Evolutionary conservation across 2,888 invertebrate genomes (phyloP).

Genomic region (Euzophera pinguis): DNA sequence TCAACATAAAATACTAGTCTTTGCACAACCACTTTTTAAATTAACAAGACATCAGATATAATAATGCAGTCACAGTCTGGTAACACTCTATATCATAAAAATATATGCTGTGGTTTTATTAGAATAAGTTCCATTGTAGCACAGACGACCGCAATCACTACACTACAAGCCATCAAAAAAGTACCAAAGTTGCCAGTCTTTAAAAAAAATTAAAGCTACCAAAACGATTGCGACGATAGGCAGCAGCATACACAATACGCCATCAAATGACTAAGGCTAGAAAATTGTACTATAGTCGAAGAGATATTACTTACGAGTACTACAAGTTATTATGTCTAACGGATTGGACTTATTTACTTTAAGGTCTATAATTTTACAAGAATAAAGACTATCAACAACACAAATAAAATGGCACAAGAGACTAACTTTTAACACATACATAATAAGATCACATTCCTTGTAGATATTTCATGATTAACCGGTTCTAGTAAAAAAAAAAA

Average conservation of each 20-base stretch:
- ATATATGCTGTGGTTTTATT: too few species aligned
- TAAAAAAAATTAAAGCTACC: conserved; percentile 43
- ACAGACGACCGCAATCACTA: too few species aligned
- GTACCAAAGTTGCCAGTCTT: conserved; percentile 50
- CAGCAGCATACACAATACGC: conserved; percentile 21
- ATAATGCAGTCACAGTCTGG: too few species aligned
- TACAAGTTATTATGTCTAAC: conserved; percentile 44
- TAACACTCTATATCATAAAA: too few species aligned
- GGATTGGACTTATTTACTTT: conserved; percentile 35
- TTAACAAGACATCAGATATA: too few species aligned
- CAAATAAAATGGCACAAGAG: conserved; percentile 62
- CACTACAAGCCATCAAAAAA: conserved; percentile 36
- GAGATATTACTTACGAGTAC: conserved; percentile 30
- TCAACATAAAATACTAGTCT: too few species aligned
- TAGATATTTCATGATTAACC: too few species aligned
- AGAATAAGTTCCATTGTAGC: too few species aligned
- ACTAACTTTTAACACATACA: conserved; percentile 26
- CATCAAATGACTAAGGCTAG: conserved; percentile 64
- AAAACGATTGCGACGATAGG: conserved; percentile 21
- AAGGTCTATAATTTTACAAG: too few species aligned
- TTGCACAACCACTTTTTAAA: too few species aligned
- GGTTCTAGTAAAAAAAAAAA: too few species aligned
- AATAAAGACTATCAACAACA: too few species aligned
- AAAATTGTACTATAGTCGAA: conserved; percentile 68
- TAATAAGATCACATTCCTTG: conserved; percentile 12